Evolutionary conservation across 2,113 vertebrate species (phyloP), one percentile per base, ranked within the genome.

Genomic region (Diadophis punctatus): DNA sequence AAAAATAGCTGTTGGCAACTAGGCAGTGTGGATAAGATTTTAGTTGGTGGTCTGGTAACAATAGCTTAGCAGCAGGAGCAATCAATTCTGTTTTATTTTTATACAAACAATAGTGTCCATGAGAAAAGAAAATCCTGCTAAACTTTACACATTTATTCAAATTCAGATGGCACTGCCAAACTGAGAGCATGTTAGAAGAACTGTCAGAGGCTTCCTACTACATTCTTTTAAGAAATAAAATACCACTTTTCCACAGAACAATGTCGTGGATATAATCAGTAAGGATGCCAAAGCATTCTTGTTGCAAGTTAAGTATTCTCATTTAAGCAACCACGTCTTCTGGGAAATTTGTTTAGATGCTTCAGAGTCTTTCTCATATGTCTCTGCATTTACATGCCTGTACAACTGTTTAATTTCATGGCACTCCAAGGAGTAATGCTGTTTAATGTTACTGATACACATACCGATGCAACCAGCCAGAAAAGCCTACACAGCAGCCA

Each of bases 181-280:
- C 94, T 8, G 68, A 80, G 8, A 80, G 34, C 34, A 43, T 43
- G 74, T 12, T 92, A 87, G 63, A 80, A 80, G 91, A 90, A 95
- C 93, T 91, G 93, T 92, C 86, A 93, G 92, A 96, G 93, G 90
- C 87, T 94, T 94, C 95, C 94, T 94, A 89, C 63, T 94, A 94
- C 93, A 30, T 84, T n/a, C n/a, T 23, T 34, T 88, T 23, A 87
- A 87, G 49, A 51, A 30, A 87, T 48, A 87, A 87, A 25, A 55
- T 20, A 51, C 2, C 34, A 43, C 11, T 58, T 56, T 80, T 22
- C 74, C 6, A 80, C 74, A 43, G 11, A 86, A 22, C 43, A 51
- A 49, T 30, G 85, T 30, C 16, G 12, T 43, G 48, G 85, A 30
- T 80, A 80, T 43, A 80, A 43, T 80, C 74, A 80, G 74, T 80